Evolutionary conservation across 2,888 invertebrate genomes (phyloP), one percentile per base, ranked within the genome.

Genomic region (Blastobasis adustella): DNA sequence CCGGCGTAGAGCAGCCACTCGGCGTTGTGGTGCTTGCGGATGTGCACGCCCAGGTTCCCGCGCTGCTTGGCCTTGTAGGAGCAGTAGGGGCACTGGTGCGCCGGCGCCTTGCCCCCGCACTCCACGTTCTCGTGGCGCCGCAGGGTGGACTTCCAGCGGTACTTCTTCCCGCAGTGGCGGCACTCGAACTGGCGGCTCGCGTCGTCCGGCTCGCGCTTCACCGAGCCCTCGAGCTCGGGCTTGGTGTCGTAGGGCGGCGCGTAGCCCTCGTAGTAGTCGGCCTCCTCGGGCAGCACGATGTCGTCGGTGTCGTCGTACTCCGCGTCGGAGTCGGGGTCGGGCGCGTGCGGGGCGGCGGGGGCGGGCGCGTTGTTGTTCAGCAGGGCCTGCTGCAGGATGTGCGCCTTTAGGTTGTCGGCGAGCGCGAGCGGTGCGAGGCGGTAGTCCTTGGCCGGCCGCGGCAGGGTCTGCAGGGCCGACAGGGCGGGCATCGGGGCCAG

Each of bases 131-230:
- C 95, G 83, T 95, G 95, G 5, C 94, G 91, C 8, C 94, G 90
- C 89, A 95, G 90, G 54, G 95, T 95, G 49, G 95, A 95, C 83
- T 94, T 95, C 95, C 95, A 95, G 66, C 95, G 92, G 79, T 96
- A 96, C 60, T 93, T 91, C 79, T 95, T 95, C 58, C 95, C 95
- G 82, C 96, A 96, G 73, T 95, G 95, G 49, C 94, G 90, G 71
- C 95, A 95, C 48, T 94, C 91, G 79, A 94, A 95, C 70, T 93
- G 92, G 4, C 91, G 82, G 62, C 83, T 82, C 39, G 90, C 88
- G 66, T 90, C 91, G 71, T 90, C 83, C 69, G 76, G 75, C 67
- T 76, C 79, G 40, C 77, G 66, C 60, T 69, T 71, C 58, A 54
- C 60, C 66, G 58, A 66, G 44, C 47, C 89, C 67, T 89, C 87